phyloP scores from a whole-genome alignment of 1,140 invertebrate species.

The Anoplolepis gracilipes region DNA sequence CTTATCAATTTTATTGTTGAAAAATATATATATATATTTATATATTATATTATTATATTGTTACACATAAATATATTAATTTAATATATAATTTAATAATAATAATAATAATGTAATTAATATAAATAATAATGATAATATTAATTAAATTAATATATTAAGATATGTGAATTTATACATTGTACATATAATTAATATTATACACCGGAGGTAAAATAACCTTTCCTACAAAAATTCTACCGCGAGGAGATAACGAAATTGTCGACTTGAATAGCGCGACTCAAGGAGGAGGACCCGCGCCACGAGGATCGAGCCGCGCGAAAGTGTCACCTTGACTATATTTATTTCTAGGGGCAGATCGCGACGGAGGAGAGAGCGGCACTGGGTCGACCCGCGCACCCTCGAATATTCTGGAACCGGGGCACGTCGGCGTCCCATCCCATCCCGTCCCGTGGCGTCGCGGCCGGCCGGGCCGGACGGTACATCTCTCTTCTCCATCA shows the following conservation, averaged over 20 bases:
- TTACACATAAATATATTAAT: too few relatives aligned
- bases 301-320: conserved; percentile 1
- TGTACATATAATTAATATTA: too few relatives aligned
- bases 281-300: background rate
- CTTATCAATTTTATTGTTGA: too few relatives aligned
- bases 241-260: background rate
- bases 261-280: background rate
- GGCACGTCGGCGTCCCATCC: conserved; percentile 29
- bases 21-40: too few relatives aligned
- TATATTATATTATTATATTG: too few relatives aligned
- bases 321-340: conserved; percentile 57
- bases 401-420: conserved; percentile 57
- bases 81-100: too few relatives aligned
- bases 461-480: conserved; percentile 53
- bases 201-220: background rate
- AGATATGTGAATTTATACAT: too few relatives aligned
- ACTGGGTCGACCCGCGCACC: conserved; percentile 41
- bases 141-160: too few relatives aligned
- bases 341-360: conserved; percentile 49
- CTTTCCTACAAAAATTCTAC: background rate
- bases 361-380: background rate
- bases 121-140: too few relatives aligned
- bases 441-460: background rate
- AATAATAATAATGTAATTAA: too few relatives aligned
- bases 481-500: conserved; percentile 57